Conservation (phyloP, 2,888 invertebrate genomes). For the Scotopteryx bipunctaria region DNA sequence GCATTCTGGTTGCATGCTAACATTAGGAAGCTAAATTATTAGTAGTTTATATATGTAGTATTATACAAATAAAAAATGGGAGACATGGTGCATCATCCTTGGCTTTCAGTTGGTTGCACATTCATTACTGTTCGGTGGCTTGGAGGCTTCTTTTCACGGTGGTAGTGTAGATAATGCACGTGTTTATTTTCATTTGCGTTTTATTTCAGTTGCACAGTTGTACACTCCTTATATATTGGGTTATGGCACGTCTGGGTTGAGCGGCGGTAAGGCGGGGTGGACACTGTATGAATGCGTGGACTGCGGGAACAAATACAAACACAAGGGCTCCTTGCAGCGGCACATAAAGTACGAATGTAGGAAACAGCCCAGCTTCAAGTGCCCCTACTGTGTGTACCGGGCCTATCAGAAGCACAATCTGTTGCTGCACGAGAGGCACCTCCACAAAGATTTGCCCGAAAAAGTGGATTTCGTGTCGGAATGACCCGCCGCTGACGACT, state of each 20-base stretch:
- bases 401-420: conserved; percentile 87
- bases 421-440: conserved; percentile 79
- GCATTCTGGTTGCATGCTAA: conserved; percentile 62
- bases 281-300: conserved; percentile 85
- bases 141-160: conserved; percentile 73
- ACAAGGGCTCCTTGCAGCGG: conserved; percentile 89
- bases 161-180: conserved; percentile 74
- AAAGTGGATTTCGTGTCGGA: conserved; percentile 81
- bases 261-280: conserved; percentile 75
- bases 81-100: conserved; percentile 82
- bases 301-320: conserved; percentile 93
- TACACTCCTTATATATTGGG: conserved; percentile 83
- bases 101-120: conserved; percentile 71
- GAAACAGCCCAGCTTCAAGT: conserved; percentile 87
- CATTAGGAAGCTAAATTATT: conserved; percentile 48
- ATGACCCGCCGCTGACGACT: conserved; percentile 65
- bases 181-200: conserved; percentile 80
- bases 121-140: conserved; percentile 59
- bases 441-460: conserved; percentile 81
- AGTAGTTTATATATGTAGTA: conserved; percentile 55
- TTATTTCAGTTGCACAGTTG: conserved; percentile 83
- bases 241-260: conserved; percentile 74
- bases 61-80: conserved; percentile 75
- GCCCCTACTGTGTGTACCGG: conserved; percentile 86
- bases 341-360: conserved; percentile 91